Base-by-base conservation (phyloP, 2,113 vertebrate genomes). In the Phyllopteryx taeniolatus region DNA sequence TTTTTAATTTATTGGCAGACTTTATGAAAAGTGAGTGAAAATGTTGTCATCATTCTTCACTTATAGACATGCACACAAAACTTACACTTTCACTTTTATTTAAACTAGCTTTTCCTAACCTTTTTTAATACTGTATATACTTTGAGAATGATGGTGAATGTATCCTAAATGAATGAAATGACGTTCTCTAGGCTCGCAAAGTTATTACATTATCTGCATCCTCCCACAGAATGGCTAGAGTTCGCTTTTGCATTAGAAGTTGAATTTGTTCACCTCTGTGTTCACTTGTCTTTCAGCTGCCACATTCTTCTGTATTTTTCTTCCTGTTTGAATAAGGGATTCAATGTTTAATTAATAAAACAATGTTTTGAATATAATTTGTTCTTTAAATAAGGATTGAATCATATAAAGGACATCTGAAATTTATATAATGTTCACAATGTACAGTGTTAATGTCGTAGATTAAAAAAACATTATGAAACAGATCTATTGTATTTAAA, bases 61-160 rank as follows among this genome's bases (percentile, higher is more conserved):
- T 31, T 59, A 20, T 19, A 56, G 20, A 8, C 7, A 53, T 46
- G 10, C 44, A 3, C 14, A 56, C 20, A 56, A 22, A 19, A 4
- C 27, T 12, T 15, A 27, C 13, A 33, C 86, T 91, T 91, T 91
- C 81, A 82, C 81, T 90, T 91, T 82, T 83, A 80, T 88, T 81
- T 86, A 78, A 89, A 91, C 79, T 84, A 89, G 89, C 84, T 90
- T 14, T 62, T 39, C 8, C 61, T 5, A 43, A 43, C 17, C 0
- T 43, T 42, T 35, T 42, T 33, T 11, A 7, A 6, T 19, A 61
- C 33, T 6, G 6, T 39, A 39, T 39, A 6, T 39, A 39, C 35
- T 39, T 39, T 39, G 35, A 39, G 35, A 39, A 39, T 39, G 35
- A 51, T 51, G 2, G 14, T 51, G 47, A 12, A 5, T 51, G 47